Evolutionary conservation across 2,113 vertebrate species (phyloP).

Genomic region (Hystrix cristata): DNA sequence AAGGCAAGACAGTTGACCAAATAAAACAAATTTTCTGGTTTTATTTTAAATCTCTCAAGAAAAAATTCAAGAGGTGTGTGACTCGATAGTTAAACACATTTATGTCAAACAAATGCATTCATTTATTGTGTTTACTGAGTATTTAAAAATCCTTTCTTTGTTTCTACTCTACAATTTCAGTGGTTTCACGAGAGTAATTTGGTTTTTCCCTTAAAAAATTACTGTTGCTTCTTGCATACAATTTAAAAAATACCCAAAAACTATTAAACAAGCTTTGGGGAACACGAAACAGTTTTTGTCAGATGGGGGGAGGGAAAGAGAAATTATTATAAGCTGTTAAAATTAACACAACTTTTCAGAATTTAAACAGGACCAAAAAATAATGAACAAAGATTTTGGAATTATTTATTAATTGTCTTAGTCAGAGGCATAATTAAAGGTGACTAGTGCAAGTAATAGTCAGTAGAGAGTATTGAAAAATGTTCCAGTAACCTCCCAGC

Average conservation of each 20-base stretch:
- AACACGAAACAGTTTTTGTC: conserved; percentile 59
- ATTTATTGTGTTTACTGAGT: accelerated
- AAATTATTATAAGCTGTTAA: conserved; percentile 61
- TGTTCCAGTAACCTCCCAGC: conserved; percentile 41
- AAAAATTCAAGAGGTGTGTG: background rate
- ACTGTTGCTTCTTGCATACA: background rate
- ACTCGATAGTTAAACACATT: background rate
- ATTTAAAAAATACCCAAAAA: conserved; percentile 65
- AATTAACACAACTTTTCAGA: conserved; percentile 72
- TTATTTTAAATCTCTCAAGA: background rate
- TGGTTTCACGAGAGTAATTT: background rate
- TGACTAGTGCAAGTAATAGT: conserved; percentile 66
- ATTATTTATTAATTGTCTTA: conserved; percentile 84
- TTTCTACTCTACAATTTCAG: background rate
- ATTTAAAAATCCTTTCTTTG: background rate
- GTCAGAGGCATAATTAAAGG: conserved; percentile 73
- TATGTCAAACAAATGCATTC: background rate
- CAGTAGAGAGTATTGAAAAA: conserved; percentile 50
- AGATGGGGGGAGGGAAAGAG: background rate
- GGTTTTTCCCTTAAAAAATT: conserved; percentile 65
- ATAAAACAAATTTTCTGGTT: background rate
- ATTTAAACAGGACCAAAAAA: conserved; percentile 79
- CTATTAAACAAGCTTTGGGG: conserved; percentile 44
- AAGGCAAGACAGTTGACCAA: background rate
- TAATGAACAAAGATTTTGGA: conserved; percentile 61